Percentiles rank a stretch among this genome's conserved stretches.
Evolutionary conservation across 2,888 invertebrate genomes (phyloP).

Genomic region (Vesta saturnalis): DNA sequence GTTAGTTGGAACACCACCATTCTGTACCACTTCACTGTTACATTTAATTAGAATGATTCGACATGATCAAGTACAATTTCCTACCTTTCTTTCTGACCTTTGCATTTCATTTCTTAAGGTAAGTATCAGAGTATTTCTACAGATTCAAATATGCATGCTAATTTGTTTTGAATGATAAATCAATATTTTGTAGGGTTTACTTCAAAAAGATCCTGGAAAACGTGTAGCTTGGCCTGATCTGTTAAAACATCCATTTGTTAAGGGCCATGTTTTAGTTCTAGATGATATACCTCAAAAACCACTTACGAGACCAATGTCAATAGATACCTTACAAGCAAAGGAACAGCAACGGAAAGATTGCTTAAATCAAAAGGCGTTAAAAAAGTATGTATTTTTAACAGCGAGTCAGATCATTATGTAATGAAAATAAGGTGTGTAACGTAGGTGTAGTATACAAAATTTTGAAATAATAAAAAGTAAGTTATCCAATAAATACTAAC

Average conservation of each 20-base stretch:
- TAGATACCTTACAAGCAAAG: constrained; percentile 79
- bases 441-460: no score
- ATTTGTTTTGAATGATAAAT: background rate
- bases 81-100: constrained; percentile 79
- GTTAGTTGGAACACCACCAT: constrained; percentile 90
- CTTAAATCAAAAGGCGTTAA: constrained; percentile 24
- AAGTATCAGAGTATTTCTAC: background rate
- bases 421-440: no score
- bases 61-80: constrained; percentile 90
- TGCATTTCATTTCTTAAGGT: constrained; percentile 87
- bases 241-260: constrained; percentile 86
- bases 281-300: constrained; percentile 71
- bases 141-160: background rate
- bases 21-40: constrained; percentile 89
- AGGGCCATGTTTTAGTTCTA: constrained; percentile 73
- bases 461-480: no score
- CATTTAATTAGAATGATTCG: constrained; percentile 87
- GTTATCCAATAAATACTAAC: no score
- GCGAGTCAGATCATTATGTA: constrained; percentile 85
- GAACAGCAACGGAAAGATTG: constrained; percentile 69
- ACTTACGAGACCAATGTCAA: constrained; percentile 78
- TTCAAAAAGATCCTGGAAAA: constrained; percentile 88
- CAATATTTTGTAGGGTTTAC: constrained; percentile 72
- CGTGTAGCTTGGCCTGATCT: constrained; percentile 90
- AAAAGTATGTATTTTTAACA: constrained; percentile 17